Conservation (phyloP, 2,888 invertebrate species). For the Apeira syringaria region DNA sequence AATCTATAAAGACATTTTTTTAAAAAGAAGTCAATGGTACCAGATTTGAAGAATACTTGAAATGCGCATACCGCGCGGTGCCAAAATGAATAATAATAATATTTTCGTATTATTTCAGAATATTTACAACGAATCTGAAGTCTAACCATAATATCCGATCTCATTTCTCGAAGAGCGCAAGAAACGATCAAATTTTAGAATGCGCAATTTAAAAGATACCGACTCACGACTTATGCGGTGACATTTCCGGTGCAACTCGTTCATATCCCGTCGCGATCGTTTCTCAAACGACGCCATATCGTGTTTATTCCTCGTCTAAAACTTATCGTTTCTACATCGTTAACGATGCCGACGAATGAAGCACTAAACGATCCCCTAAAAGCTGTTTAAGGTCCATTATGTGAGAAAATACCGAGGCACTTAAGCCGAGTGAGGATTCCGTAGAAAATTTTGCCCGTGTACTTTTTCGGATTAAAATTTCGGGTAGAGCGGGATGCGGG, state of each 20-base stretch:
- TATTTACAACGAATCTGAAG: too few relatives aligned
- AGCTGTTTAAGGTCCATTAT: conserved; percentile 67
- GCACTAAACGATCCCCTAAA: conserved; percentile 58
- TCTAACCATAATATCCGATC: too few relatives aligned
- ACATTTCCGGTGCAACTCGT: conserved; percentile 14
- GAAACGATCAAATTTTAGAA: conserved; percentile 9
- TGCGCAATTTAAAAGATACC: conserved; percentile 9
- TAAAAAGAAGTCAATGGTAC: too few relatives aligned
- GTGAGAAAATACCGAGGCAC: conserved; percentile 55
- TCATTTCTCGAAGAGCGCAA: background rate
- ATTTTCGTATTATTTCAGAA: too few relatives aligned
- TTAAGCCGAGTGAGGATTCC: conserved; percentile 45
- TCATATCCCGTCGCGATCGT: conserved; percentile 30
- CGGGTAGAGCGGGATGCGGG: conserved; percentile 44
- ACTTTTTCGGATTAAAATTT: conserved; percentile 69
- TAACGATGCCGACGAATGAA: conserved; percentile 58
- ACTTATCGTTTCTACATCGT: conserved; percentile 70
- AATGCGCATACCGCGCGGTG: too few relatives aligned
- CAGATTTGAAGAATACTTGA: too few relatives aligned
- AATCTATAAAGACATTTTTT: too few relatives aligned
- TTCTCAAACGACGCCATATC: conserved; percentile 48
- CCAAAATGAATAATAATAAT: too few relatives aligned
- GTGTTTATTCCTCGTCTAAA: conserved; percentile 57
- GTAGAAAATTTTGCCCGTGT: conserved; percentile 34
- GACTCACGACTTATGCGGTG: conserved; percentile 14